A percentile compares a stretch with the other conserved stretches of the same genome.
These are phyloP conservation scores for Eubasilissa regina DNA, from an alignment of 1,140 invertebrate genomes.

Conservation along the genomic window DNA sequence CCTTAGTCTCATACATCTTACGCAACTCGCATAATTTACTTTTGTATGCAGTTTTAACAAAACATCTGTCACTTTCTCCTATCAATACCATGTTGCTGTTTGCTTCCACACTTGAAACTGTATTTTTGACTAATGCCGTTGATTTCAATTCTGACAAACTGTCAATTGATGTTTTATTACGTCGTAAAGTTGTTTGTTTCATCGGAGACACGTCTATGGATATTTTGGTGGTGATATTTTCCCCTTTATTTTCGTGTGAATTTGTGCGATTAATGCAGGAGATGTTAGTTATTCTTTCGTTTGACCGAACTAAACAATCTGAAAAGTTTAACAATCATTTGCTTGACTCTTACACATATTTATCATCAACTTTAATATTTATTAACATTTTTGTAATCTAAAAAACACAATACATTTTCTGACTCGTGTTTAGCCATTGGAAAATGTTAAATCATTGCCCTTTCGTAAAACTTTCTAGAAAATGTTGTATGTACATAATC, in stretches of 20 bases:
- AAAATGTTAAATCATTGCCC: no score
- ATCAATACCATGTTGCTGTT: slow-evolving; percentile 38
- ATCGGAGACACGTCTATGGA: slow-evolving; percentile 66
- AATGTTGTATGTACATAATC: no score
- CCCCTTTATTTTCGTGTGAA: slow-evolving; percentile 12
- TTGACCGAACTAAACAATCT: slow-evolving; percentile 44
- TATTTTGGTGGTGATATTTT: slow-evolving; percentile 64
- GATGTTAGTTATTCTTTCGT: slow-evolving; percentile 34
- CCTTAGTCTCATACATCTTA: slow-evolving; percentile 63
- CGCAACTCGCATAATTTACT: slow-evolving; percentile 64
- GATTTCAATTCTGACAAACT: slow-evolving; percentile 64
- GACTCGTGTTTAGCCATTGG: no score
- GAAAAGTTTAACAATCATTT: slow-evolving; percentile 31
- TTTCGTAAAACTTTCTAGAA: no score
- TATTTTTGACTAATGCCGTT: slow-evolving; percentile 65
- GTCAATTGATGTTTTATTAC: slow-evolving; percentile 41
- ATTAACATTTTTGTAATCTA: no score
- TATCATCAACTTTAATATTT: no score
- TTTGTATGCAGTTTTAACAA: slow-evolving; percentile 42
- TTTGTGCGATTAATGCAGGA: slow-evolving; percentile 27
- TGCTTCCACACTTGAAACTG: slow-evolving; percentile 34
- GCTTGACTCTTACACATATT: no score
- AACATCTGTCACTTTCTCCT: slow-evolving; percentile 28
- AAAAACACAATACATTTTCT: no score
- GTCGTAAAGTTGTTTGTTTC: slow-evolving; percentile 5